A percentile compares a stretch with the other conserved stretches of the same genome.
Conservation (phyloP, 2,797 vertebrate genomes). For the Pagetopsis macropterus region DNA sequence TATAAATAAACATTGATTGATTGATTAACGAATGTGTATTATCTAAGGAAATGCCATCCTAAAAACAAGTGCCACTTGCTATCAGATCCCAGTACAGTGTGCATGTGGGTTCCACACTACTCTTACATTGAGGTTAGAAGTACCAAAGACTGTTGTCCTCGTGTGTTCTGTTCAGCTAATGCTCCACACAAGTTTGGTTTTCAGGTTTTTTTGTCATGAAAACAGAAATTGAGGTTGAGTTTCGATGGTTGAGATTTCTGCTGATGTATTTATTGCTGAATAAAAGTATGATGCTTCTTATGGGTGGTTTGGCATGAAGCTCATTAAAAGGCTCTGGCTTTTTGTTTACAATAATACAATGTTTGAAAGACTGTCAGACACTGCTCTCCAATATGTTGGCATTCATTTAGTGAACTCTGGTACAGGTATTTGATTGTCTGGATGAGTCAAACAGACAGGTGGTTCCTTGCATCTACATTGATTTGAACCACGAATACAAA, state of each 20-base stretch:
- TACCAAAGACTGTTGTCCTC: constrained; percentile 37
- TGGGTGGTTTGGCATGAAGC: neutral
- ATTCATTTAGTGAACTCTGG: too few relatives aligned
- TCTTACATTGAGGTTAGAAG: constrained; percentile 1
- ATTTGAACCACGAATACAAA: neutral
- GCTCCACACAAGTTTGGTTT: neutral
- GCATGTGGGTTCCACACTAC: neutral
- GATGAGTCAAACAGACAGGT: neutral
- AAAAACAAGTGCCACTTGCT: constrained; percentile 8
- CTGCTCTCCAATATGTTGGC: too few relatives aligned
- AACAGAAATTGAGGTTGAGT: neutral
- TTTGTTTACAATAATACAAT: too few relatives aligned
- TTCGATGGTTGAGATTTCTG: constrained; percentile 5
- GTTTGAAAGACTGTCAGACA: too few relatives aligned
- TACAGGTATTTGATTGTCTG: neutral
- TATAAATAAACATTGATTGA: too few relatives aligned
- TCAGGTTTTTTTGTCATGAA: constrained; percentile 9
- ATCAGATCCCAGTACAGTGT: neutral
- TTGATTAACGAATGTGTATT: neutral
- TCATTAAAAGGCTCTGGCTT: neutral
- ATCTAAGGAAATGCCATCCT: constrained; percentile 6
- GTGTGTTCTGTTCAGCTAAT: neutral
- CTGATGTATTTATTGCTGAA: constrained; percentile 51
- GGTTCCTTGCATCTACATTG: neutral
- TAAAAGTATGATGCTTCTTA: constrained; percentile 33